Evolutionary conservation across 2,888 invertebrate species (phyloP).

Genomic region (Phengaris alcon): DNA sequence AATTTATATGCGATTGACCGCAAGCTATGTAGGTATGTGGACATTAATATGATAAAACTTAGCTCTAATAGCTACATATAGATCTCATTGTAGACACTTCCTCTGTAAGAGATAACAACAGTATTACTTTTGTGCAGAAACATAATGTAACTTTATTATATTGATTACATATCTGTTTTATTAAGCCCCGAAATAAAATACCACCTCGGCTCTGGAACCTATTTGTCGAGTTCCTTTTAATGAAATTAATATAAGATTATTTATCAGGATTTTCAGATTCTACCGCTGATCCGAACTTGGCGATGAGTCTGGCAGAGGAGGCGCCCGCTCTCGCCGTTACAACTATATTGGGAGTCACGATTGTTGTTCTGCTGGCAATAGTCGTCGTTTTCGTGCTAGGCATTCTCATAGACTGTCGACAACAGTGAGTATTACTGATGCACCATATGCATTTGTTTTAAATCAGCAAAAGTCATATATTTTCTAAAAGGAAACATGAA

Average conservation of each 20-base stretch:
- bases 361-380: constrained; percentile 83
- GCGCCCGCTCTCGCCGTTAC: constrained; percentile 67
- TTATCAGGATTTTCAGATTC: constrained; percentile 51
- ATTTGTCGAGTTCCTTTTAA: background rate
- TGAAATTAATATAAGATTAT: background rate
- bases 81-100: background rate
- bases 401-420: constrained; percentile 85
- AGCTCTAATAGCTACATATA: background rate
- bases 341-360: constrained; percentile 82
- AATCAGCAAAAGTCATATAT: no score
- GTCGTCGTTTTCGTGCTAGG: constrained; percentile 83
- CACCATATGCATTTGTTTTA: no score
- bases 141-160: background rate
- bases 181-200: background rate
- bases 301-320: constrained; percentile 51
- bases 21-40: background rate
- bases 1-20: constrained; percentile 13
- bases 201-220: background rate
- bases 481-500: no score
- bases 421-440: constrained; percentile 77
- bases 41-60: background rate
- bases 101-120: background rate
- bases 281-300: constrained; percentile 57
- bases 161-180: no score
- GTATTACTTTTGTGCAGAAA: background rate